Base-by-base conservation (phyloP, 2,888 invertebrate genomes). In the Junonia oenone region DNA sequence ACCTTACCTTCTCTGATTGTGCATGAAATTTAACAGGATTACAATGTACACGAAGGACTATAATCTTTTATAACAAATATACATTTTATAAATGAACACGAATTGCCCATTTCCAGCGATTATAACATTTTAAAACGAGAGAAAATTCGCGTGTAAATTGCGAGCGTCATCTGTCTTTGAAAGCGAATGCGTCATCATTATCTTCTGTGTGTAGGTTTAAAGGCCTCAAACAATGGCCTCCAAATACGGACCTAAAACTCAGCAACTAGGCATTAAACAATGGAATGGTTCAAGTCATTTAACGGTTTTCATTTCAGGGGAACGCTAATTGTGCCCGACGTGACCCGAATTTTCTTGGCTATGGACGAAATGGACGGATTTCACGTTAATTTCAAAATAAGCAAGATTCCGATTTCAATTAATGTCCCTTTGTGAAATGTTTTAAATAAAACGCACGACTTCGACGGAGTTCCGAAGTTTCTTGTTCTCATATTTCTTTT, bases 241-340 rank as follows among this genome's bases (percentile, higher is more conserved):
- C 31, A 50, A 60, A 57, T 53, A 53, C 22, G 22, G 50, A 59
- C 35, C 49, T 46, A 51, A 45, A 47, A 51, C 51, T 31, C 47
- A 40, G 29, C 56, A 66, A 65, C 65, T 65, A 65, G 63, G 66
- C 64, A 61, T 62, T 64, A 66, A 69, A 72, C 71, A 75, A 74
- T 72, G 67, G 64, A 64, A 66, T 55, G 61, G 66, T 64, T 65
- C 67, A 59, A 68, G 65, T 65, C 66, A 69, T 71, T 71, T 70
- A 72, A 71, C 71, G 68, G 70, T 61, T 63, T 68, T 68, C 67
- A 67, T 65, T 66, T 63, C 59, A 45, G 51, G 49, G 48, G 57
- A 47, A 51, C 61, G 65, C 70, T 76, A 76, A 78, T 73, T 76
- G 73, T 72, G 31, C 56, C 62, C 62, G 55, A 60, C 58, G 57